Percentiles rank a stretch among this genome's conserved stretches.
phyloP scores from a whole-genome alignment of 2,113 vertebrate species.

The Nycticebus coucang region DNA sequence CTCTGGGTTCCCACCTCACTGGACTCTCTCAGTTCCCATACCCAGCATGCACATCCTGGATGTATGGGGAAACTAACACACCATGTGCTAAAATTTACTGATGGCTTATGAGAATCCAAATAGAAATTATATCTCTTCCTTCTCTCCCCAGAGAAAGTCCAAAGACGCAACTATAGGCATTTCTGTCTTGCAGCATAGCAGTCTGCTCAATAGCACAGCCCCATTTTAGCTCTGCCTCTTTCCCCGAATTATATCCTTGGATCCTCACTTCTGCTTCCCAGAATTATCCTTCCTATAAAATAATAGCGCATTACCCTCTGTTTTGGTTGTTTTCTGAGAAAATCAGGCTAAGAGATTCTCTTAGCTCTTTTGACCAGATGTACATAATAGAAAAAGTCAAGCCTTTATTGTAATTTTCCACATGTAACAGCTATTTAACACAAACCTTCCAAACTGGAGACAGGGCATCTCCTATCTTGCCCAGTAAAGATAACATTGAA shows the following conservation, averaged over 20 bases:
- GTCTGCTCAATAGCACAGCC: background rate
- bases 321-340: background rate
- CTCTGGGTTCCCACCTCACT: background rate
- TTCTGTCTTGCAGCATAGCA: too few relatives aligned
- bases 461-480: background rate
- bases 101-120: background rate
- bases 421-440: background rate
- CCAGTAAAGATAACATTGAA: background rate
- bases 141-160: background rate
- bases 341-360: background rate
- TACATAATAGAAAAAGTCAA: background rate
- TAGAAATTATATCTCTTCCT: background rate
- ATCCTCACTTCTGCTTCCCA: background rate
- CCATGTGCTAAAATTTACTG: background rate
- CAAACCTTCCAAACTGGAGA: background rate
- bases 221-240: background rate
- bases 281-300: background rate
- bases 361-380: slow-evolving; percentile 13
- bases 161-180: background rate
- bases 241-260: background rate
- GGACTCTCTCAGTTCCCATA: background rate
- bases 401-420: background rate
- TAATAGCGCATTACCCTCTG: background rate
- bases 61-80: background rate
- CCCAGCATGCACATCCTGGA: background rate